These are phyloP conservation scores for Conopomorpha cramerella DNA, from an alignment of 1,140 invertebrate species.

Conservation along the genomic window DNA sequence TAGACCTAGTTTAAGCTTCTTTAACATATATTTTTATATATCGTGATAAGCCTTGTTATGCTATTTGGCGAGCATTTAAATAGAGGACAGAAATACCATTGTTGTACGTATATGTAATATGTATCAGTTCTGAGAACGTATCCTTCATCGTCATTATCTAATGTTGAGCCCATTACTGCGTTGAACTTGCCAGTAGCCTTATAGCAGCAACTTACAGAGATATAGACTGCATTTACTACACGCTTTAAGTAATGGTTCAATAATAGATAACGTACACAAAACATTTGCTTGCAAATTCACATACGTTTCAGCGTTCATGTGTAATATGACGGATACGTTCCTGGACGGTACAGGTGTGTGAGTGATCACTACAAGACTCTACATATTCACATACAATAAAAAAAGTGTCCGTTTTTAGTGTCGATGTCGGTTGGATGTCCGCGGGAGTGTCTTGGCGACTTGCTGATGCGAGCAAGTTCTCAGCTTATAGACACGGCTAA, in stretches of 20 bases:
- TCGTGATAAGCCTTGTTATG: slow-evolving; percentile 58
- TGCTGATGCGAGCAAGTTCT: slow-evolving; percentile 52
- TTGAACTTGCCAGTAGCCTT: too few relatives aligned
- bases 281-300: too few relatives aligned
- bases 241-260: too few relatives aligned
- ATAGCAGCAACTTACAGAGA: too few relatives aligned
- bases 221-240: too few relatives aligned
- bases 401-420: too few relatives aligned
- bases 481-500: slow-evolving; percentile 36
- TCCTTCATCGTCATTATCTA: too few relatives aligned
- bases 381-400: not conserved
- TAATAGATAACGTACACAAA: too few relatives aligned
- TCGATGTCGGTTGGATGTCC: too few relatives aligned
- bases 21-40: slow-evolving; percentile 60
- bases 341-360: not conserved
- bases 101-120: slow-evolving; percentile 13
- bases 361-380: not conserved
- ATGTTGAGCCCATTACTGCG: too few relatives aligned
- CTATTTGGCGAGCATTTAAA: slow-evolving; percentile 52
- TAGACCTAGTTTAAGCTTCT: slow-evolving; percentile 56
- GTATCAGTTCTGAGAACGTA: too few relatives aligned
- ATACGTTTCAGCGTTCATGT: not conserved
- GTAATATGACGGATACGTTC: not conserved
- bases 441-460: slow-evolving; percentile 48
- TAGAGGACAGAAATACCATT: slow-evolving; percentile 25